Percentiles rank a stretch among this genome's conserved stretches.
Evolutionary conservation across 2,797 vertebrate species (phyloP).

Genomic region (Orestias chungarensis): DNA sequence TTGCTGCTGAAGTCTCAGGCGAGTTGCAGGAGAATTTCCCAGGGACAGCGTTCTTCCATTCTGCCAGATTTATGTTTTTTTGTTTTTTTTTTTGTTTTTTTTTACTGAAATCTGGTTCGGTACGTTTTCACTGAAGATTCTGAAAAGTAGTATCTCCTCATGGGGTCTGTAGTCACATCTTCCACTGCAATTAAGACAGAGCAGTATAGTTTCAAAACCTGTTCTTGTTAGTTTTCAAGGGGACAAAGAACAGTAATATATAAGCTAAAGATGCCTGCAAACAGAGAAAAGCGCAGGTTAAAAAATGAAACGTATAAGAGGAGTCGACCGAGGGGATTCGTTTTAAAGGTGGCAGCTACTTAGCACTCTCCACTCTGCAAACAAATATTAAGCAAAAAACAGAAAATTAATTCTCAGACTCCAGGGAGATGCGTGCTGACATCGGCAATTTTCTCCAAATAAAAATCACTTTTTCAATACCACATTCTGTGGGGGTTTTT

Average conservation of each 20-base stretch:
- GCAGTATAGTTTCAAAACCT: constrained; percentile 18
- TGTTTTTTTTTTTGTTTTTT: too few species aligned
- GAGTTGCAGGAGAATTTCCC: constrained; percentile 61
- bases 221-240: too few species aligned
- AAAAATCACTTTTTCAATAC: constrained; percentile 64
- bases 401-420: constrained; percentile 59
- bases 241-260: too few species aligned
- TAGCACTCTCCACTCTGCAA: constrained; percentile 26
- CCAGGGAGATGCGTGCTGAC: constrained; percentile 55
- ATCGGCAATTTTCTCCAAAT: constrained; percentile 62
- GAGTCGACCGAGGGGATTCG: constrained; percentile 39
- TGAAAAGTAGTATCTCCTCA: constrained; percentile 45
- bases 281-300: constrained; percentile 30
- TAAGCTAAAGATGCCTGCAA: constrained; percentile 38
- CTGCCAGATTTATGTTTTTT: too few species aligned
- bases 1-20: constrained; percentile 49
- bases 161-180: constrained; percentile 23
- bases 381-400: constrained; percentile 26
- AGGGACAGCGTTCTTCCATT: constrained; percentile 43
- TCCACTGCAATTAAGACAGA: constrained; percentile 14
- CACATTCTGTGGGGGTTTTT: constrained; percentile 63
- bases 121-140: constrained; percentile 31
- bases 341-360: constrained; percentile 54
- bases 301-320: constrained; percentile 55
- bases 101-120: constrained; percentile 39